A percentile compares a stretch with the other conserved stretches of the same genome.
Conservation (phyloP, 2,797 vertebrate genomes). For the Rhincodon typus region DNA sequence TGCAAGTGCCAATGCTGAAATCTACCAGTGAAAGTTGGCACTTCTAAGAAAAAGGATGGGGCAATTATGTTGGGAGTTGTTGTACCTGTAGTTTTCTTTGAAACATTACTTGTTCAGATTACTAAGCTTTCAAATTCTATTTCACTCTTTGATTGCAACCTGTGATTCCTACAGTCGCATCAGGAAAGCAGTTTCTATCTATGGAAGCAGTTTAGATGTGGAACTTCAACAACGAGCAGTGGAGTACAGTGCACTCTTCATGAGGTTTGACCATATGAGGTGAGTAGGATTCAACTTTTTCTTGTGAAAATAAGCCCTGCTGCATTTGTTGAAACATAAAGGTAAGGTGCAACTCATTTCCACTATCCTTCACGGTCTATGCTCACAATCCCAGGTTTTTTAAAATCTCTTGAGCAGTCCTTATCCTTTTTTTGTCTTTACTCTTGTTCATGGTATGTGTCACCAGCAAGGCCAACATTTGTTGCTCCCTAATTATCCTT, state of each 20-base stretch:
- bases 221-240: conserved; percentile 39
- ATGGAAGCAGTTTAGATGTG: conserved; percentile 39
- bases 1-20: background rate
- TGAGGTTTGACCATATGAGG: conserved; percentile 39
- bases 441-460: too few species aligned
- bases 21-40: background rate
- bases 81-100: background rate
- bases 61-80: background rate
- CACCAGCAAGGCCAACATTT: too few species aligned
- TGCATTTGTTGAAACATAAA: background rate
- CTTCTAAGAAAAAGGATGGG: background rate
- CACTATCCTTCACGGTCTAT: background rate
- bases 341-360: background rate
- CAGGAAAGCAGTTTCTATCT: conserved; percentile 37
- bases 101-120: background rate
- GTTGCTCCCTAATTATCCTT: too few species aligned
- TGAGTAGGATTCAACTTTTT: background rate
- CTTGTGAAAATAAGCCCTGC: background rate
- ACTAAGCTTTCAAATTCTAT: background rate
- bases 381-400: background rate
- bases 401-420: background rate
- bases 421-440: background rate
- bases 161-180: conserved; percentile 34
- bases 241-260: conserved; percentile 37
- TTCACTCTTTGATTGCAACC: background rate